Base-by-base conservation (phyloP, 1,140 invertebrate genomes). In the Asbolus verrucosus region DNA sequence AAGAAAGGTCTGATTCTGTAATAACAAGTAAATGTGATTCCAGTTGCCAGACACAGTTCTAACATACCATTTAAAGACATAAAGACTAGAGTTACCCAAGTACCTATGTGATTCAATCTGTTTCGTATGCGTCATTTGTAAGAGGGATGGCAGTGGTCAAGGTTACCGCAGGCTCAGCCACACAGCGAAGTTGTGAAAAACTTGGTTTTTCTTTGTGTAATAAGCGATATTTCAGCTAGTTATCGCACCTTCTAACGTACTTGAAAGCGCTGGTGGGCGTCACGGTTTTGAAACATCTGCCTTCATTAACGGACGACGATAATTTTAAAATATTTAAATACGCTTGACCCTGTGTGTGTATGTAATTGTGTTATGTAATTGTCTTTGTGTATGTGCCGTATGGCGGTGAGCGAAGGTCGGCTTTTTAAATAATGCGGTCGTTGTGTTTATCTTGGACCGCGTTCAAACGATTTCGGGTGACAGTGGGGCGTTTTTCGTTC, bases 271-370 rank as follows among this genome's bases (percentile, higher is more conserved):
- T 54, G n/a, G 46, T 54, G 27, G 46, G 46, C 46, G 46, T 54
- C 46, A 54, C 46, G 46, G 46, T 54, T 54, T 54, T 54, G 46
- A 54, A 54, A 54, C 46, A 54, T 54, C 46, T 54, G 46, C 46
- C 46, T 54, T 54, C 46, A 54, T 54, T 54, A 54, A 54, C 46
- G 46, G 46, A 54, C 46, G 11, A 54, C 46, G 46, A 54, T 54
- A 54, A 54, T 54, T 54, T 54, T 54, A 54, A 54, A 54, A 54
- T 54, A 54, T 54, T 54, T 54, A 54, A 54, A 54, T 54, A 27
- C 46, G 46, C 8, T 21, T 54, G 46, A 54, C 46, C 46, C 46
- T 54, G 46, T 54, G 46, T 54, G 14, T 46, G 9, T 46, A 16
- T 46, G 41, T 46, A 19, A 18, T 16, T 46, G 41, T 46, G 24